A percentile compares a stretch with the other conserved stretches of the same genome.
Evolutionary conservation across 2,888 invertebrate genomes (phyloP).

Genomic region (Diplolepis rosae): DNA sequence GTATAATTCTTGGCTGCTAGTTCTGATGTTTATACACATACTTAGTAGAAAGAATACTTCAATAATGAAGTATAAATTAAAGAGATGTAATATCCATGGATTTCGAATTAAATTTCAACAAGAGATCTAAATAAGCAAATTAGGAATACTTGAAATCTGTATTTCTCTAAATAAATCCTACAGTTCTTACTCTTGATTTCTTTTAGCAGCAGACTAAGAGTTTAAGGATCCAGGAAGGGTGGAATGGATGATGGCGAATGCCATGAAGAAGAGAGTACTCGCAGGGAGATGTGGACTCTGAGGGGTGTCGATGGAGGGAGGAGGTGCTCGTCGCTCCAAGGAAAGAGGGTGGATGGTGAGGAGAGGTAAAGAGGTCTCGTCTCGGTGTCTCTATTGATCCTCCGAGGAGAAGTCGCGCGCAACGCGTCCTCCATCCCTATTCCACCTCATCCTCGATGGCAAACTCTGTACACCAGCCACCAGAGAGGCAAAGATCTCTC

Average conservation of each 20-base stretch:
- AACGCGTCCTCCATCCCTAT: slow-evolving; percentile 67
- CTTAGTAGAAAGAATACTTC: too few relatives aligned
- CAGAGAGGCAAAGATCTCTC: slow-evolving; percentile 33
- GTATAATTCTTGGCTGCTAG: not conserved
- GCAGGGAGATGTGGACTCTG: slow-evolving; percentile 34
- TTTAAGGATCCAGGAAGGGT: too few relatives aligned
- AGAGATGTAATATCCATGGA: too few relatives aligned
- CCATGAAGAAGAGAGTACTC: not conserved
- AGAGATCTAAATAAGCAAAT: too few relatives aligned
- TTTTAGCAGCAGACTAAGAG: too few relatives aligned
- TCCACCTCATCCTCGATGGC: slow-evolving; percentile 58
- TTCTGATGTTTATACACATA: too few relatives aligned
- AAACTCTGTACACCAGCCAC: slow-evolving; percentile 44
- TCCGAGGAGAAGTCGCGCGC: slow-evolving; percentile 72
- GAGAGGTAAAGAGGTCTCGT: slow-evolving; percentile 71
- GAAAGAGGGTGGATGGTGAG: slow-evolving; percentile 39
- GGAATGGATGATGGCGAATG: slow-evolving; percentile 4
- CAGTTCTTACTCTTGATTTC: too few relatives aligned
- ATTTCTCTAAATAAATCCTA: too few relatives aligned
- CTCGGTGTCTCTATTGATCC: slow-evolving; percentile 74
- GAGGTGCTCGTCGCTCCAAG: slow-evolving; percentile 33
- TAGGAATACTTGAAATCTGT: too few relatives aligned
- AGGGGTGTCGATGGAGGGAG: slow-evolving; percentile 7
- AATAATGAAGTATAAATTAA: too few relatives aligned
- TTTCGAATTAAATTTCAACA: too few relatives aligned